These are phyloP conservation scores for Mythimna ferrago DNA, from an alignment of 2,888 invertebrate species.

Conservation along the genomic window DNA sequence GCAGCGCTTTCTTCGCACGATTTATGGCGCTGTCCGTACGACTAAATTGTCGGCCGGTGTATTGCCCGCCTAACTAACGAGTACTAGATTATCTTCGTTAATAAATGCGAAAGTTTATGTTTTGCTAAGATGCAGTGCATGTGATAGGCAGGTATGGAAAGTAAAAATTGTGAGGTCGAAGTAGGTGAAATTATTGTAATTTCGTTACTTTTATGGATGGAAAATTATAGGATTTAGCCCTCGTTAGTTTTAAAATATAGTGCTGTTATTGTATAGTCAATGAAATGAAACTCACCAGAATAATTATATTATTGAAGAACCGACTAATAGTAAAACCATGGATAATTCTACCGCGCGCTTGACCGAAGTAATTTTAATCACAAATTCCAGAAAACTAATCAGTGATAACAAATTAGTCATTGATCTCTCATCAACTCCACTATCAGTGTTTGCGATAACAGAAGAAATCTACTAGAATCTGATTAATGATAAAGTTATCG, in stretches of 20 bases:
- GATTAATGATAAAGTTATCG: constrained; percentile 33
- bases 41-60: constrained; percentile 63
- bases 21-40: constrained; percentile 61
- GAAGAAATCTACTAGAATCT: constrained; percentile 12
- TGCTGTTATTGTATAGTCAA: background rate
- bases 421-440: constrained; percentile 7
- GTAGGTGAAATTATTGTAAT: background rate
- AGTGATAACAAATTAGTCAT: constrained; percentile 13
- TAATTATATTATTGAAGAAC: background rate
- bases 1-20: constrained; percentile 64
- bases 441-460: constrained; percentile 22
- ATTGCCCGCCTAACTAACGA: constrained; percentile 60
- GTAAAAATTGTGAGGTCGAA: constrained; percentile 29
- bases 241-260: background rate
- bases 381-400: constrained; percentile 11
- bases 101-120: constrained; percentile 64
- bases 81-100: constrained; percentile 63
- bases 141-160: constrained; percentile 39
- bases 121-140: constrained; percentile 46
- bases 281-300: background rate
- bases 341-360: background rate
- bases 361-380: constrained; percentile 24
- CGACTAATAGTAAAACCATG: background rate
- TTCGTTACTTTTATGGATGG: background rate
- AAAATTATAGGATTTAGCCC: background rate